Evolutionary conservation across 1,140 invertebrate genomes (phyloP).

Genomic region (Microplitis demolitor): DNA sequence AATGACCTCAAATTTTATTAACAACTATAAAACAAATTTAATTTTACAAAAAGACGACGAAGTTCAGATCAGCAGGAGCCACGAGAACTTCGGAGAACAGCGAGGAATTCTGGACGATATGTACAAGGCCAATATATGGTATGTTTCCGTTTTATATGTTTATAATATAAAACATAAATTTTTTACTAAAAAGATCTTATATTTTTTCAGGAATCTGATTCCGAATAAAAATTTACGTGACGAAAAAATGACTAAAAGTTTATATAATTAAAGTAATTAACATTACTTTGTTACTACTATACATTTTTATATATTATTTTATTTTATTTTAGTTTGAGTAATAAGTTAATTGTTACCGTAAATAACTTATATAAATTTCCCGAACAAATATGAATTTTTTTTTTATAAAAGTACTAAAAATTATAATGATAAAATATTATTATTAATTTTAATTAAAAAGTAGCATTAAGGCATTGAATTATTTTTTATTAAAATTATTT

Average conservation of each 20-base stretch:
- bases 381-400: too few species aligned
- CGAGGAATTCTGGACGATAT: constrained; percentile 55
- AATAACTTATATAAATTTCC: too few species aligned
- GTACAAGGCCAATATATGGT: constrained; percentile 58
- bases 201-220: constrained; percentile 53
- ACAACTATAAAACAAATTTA: not conserved
- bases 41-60: constrained; percentile 41
- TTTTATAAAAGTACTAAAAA: not conserved
- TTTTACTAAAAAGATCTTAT: constrained; percentile 4
- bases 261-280: not conserved
- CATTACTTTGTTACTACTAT: constrained; percentile 31
- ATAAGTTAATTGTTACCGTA: not conserved
- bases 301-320: constrained; percentile 36
- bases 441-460: constrained; percentile 13
- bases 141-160: constrained; percentile 25
- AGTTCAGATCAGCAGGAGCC: constrained; percentile 48
- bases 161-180: constrained; percentile 10
- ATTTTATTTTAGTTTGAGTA: constrained; percentile 24
- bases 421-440: not conserved
- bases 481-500: not conserved
- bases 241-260: constrained; percentile 3
- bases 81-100: constrained; percentile 52
- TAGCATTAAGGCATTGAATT: constrained; percentile 24
- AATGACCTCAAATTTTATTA: not conserved
- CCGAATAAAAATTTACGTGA: constrained; percentile 38